phyloP scores from a whole-genome alignment of 2,113 vertebrate genomes.

The Brachypteracias leptosomus region DNA sequence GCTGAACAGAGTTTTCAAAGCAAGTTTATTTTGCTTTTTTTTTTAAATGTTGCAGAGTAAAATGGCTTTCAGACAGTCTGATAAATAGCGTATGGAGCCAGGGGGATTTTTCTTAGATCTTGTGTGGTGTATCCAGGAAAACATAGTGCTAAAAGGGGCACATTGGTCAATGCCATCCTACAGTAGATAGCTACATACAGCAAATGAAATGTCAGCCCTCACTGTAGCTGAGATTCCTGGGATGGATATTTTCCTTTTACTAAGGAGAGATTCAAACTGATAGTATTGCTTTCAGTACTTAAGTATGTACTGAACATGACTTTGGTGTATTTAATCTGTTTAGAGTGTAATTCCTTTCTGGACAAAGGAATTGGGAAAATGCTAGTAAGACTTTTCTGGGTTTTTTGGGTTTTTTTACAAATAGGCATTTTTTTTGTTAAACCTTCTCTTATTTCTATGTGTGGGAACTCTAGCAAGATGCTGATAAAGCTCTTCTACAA shows the following conservation, averaged over 20 bases:
- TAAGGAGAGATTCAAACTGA: not conserved
- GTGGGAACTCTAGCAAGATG: not conserved
- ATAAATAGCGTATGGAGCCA: not conserved
- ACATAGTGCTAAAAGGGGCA: not conserved
- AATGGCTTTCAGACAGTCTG: not conserved
- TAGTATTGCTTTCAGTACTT: not conserved
- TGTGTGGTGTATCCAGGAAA: not conserved
- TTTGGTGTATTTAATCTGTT: not conserved
- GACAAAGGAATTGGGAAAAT: not conserved
- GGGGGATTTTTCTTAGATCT: not conserved
- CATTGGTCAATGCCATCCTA: fast-evolving
- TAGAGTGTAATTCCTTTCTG: not conserved
- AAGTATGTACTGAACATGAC: not conserved
- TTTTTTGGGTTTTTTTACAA: not conserved
- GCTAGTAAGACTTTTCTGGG: not conserved
- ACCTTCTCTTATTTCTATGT: not conserved
- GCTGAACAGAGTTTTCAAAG: not conserved
- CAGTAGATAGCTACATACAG: not conserved
- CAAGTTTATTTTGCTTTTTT: not conserved
- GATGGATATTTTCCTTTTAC: not conserved
- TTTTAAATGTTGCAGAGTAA: not conserved
- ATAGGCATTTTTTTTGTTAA: not conserved
- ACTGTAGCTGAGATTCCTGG: not conserved
- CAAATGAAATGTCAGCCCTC: not conserved
- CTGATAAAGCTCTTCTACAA: not conserved